Evolutionary conservation across 2,113 vertebrate species (phyloP), one percentile per base, ranked within the genome.

Genomic region (Myiopsitta monachus): DNA sequence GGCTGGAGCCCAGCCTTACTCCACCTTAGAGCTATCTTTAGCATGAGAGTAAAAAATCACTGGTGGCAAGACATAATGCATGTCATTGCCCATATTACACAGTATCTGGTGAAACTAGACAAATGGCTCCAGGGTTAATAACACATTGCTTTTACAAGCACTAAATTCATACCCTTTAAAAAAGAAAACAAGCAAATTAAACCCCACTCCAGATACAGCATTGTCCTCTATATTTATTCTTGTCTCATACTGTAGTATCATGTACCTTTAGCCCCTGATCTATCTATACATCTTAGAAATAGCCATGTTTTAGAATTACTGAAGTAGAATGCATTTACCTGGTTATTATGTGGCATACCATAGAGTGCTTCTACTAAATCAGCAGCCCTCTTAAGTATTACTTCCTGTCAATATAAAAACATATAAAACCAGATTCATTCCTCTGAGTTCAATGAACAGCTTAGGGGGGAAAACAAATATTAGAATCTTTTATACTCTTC

Each of bases 331-430:
- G 67, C 54, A 76, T 96, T 98, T 97, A 99, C 99, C 98, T 99
- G 99, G 98, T 99, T 99, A 94, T 99, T 99, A 95, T 99, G 99
- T 55, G 99, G 99, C 98, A 99, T 98, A 74, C 99, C 99, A 43
- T 99, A 99, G 72, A 99, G 98, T 23, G 99, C 99, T 97, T 99
- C 99, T 44, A 99, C 99, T 92, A 99, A 98, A 95, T 99, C 99
- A 5, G 99, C 99, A 23, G 99, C 99, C 93, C 99, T 97, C 97
- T 99, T 99, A 82, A 99, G 98, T 96, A 99, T 99, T 54, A 99
- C 99, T 97, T 99, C 99, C 99, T 99, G 97, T 95, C 91, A 85
- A 97, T 94, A 97, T 55, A 96, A 97, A 97, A 98, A 93, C 66
- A 97, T 94, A 97, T 55, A 96, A 97, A 97, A 98, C 92, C 66